A percentile compares a stretch with the other conserved stretches of the same genome.
These are phyloP conservation scores for Ciconia maguari DNA, from an alignment of 2,113 vertebrate genomes.

Conservation along the genomic window DNA sequence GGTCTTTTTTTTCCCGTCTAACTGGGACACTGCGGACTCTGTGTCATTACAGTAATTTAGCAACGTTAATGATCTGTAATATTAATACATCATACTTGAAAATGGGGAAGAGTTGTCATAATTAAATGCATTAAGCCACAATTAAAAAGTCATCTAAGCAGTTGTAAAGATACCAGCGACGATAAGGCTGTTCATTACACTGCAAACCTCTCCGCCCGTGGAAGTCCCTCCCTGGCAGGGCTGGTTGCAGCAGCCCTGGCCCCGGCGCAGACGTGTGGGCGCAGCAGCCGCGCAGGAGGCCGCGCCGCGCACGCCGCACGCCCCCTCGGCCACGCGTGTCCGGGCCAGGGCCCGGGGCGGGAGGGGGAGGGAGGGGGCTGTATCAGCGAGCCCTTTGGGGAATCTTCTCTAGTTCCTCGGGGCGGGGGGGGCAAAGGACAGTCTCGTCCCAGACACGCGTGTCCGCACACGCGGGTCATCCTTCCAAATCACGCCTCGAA, in stretches of 20 bases:
- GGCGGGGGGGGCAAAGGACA: neutral
- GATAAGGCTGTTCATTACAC: slow-evolving; percentile 72
- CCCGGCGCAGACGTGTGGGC: neutral
- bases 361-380: neutral
- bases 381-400: slow-evolving; percentile 21
- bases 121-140: slow-evolving; percentile 80
- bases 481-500: neutral
- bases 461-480: neutral
- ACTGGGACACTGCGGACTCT: slow-evolving; percentile 71
- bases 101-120: slow-evolving; percentile 73
- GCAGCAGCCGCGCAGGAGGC: slow-evolving; percentile 40
- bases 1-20: slow-evolving; percentile 62
- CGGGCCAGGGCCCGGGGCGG: too few species aligned
- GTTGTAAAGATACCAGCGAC: slow-evolving; percentile 69
- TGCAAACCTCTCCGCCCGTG: slow-evolving; percentile 51
- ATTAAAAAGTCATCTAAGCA: slow-evolving; percentile 77
- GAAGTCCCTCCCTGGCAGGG: neutral
- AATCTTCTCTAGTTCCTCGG: slow-evolving; percentile 26
- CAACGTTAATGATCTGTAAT: slow-evolving; percentile 79
- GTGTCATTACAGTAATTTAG: slow-evolving; percentile 80
- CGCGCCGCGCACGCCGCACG: too few species aligned
- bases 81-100: slow-evolving; percentile 80
- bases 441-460: neutral
- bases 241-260: neutral
- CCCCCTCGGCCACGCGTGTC: too few species aligned